Base-by-base conservation (phyloP, 2,888 invertebrate species). In the Lamproptera curius region DNA sequence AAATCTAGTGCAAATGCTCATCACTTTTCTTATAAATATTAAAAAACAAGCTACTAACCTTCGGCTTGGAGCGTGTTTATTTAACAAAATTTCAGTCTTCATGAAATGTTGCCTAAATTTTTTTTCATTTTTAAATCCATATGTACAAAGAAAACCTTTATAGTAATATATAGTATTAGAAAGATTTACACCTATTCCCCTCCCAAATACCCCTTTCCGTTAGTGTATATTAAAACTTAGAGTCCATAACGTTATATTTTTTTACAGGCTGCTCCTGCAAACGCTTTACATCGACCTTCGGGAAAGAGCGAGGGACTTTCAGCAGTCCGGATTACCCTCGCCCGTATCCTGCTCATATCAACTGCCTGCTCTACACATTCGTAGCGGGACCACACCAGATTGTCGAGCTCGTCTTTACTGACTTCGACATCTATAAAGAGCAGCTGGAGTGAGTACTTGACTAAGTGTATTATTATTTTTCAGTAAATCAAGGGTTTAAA, bases 311-410 rank as follows among this genome's bases (percentile, higher is more conserved):
- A 58, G 96, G 95, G 58, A 91, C 90, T 39, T 96, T 96, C 89
- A 93, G 91, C 69, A 95, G 95, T 62, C 96, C 96, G 13, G 94
- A 95, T 85, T 95, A 92, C 80, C 95, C 96, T 2, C 90, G 90
- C 56, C 90, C 92, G 42, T 95, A 95, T 81, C 92, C 93, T 8
- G 73, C 91, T 46, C 91, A 91, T 65, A 90, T 94, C 73, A 92
- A 94, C 88, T 96, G 96, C 73, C 90, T 96, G 42, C 91, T 96
- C 42, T 96, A 95, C 89, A 94, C 95, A 33, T 96, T 96, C 85
- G 86, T 92, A 58, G 95, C 94, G 0, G 92, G 92, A 42, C 90
- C 92, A 8, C 92, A 94, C 68, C 94, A 95, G 84, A 94, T 96
- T 63, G 92, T 96, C 52, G 94, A 96, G 76, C 88, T 96, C 53